phyloP scores from a whole-genome alignment of 2,113 vertebrate species.

The Propithecus coquereli region DNA sequence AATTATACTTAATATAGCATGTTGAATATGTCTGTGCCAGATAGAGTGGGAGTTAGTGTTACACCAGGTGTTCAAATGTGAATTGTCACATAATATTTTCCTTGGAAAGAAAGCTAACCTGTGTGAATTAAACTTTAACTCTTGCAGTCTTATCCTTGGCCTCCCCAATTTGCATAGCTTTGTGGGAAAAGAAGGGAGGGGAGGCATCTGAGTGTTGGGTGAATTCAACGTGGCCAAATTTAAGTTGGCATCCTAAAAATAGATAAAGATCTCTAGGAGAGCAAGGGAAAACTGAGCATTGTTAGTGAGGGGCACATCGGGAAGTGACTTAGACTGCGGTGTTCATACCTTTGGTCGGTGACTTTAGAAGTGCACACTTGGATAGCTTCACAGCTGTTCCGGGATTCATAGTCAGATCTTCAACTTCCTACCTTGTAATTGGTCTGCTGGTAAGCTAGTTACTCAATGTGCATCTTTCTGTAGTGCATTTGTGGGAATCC shows the following conservation, averaged over 20 bases:
- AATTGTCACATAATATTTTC: too few relatives aligned
- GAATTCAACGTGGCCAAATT: neutral
- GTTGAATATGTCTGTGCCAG: too few relatives aligned
- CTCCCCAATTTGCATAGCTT: neutral
- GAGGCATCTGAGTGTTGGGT: neutral
- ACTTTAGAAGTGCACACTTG: neutral
- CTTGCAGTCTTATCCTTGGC: too few relatives aligned
- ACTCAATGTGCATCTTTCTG: neutral
- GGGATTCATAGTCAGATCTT: neutral
- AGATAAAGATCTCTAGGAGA: neutral
- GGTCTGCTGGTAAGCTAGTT: neutral
- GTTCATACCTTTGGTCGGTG: too few relatives aligned
- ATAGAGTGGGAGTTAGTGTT: too few relatives aligned
- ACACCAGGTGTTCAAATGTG: too few relatives aligned
- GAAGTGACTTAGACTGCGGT: neutral
- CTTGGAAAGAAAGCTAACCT: too few relatives aligned
- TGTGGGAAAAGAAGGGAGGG: too few relatives aligned
- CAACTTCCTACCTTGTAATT: neutral
- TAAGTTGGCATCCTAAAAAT: neutral
- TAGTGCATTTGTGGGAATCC: neutral
- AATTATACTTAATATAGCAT: too few relatives aligned
- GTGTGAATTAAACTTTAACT: too few relatives aligned
- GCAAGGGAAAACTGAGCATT: neutral
- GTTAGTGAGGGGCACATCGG: neutral
- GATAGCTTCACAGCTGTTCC: neutral